Percentiles rank a stretch among this genome's conserved stretches.
phyloP scores from a whole-genome alignment of 2,797 vertebrate species.

The Loris lydekkerianus region DNA sequence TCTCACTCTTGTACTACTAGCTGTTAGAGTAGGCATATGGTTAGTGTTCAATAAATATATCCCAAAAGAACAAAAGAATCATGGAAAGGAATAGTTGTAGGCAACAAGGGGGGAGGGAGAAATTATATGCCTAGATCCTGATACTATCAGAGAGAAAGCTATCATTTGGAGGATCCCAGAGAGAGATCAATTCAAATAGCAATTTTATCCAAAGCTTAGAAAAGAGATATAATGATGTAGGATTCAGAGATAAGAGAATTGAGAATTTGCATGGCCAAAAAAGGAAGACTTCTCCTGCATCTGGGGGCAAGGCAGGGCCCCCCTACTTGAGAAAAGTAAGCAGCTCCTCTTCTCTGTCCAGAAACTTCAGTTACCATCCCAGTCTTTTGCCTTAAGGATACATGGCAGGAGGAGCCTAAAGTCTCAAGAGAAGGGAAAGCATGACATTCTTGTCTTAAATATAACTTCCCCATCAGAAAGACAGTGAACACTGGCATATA shows the following conservation, averaged over 20 bases:
- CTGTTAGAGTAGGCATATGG: not conserved
- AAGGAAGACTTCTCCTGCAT: not conserved
- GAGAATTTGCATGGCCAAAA: not conserved
- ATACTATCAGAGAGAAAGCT: not conserved
- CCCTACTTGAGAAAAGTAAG: not conserved
- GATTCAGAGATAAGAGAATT: not conserved
- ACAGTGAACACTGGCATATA: not conserved
- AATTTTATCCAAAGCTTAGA: not conserved
- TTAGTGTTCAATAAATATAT: constrained; percentile 38
- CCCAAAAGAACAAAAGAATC: constrained; percentile 28
- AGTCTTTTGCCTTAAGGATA: not conserved
- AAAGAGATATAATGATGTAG: constrained; percentile 20
- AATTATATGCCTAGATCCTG: not conserved
- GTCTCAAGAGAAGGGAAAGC: not conserved
- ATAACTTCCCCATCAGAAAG: not conserved
- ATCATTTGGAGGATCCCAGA: not conserved
- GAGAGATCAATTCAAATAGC: not conserved
- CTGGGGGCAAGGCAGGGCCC: fast-evolving
- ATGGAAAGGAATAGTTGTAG: not conserved
- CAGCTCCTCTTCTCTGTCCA: not conserved
- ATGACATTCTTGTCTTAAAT: not conserved
- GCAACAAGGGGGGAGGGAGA: not conserved
- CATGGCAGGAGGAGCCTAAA: not conserved
- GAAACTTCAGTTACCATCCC: not conserved
- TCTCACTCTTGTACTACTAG: not conserved